Conservation (phyloP, 1,140 invertebrate genomes). For the Drosophila takahashii region DNA sequence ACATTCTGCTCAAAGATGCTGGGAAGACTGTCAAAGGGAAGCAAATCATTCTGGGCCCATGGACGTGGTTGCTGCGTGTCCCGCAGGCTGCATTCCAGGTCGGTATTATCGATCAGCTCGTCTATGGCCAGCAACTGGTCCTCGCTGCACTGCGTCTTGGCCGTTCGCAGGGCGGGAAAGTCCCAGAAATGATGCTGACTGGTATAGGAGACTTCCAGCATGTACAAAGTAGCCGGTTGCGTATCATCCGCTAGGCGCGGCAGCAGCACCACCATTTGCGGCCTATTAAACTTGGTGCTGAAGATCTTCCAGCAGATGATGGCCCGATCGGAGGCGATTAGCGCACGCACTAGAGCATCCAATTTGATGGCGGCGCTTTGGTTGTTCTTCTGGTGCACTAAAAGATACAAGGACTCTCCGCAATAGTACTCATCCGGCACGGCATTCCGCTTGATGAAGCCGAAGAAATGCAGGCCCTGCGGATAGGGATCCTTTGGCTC, state of each 20-base stretch:
- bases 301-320: constrained; percentile 80
- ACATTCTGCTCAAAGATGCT: constrained; percentile 75
- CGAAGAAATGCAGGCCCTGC: constrained; percentile 71
- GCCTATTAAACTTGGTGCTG: constrained; percentile 64
- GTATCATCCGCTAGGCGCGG: constrained; percentile 61
- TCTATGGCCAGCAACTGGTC: constrained; percentile 73
- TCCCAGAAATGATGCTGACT: constrained; percentile 77
- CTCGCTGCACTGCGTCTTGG: constrained; percentile 60
- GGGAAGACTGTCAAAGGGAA: constrained; percentile 68
- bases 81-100: constrained; percentile 54
- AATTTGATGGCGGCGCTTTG: constrained; percentile 64
- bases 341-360: constrained; percentile 69
- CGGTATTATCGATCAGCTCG: constrained; percentile 71
- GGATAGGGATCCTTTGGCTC: constrained; percentile 50
- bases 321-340: constrained; percentile 43
- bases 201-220: constrained; percentile 78
- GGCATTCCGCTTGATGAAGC: constrained; percentile 59
- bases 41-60: constrained; percentile 57
- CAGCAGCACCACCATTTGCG: constrained; percentile 68
- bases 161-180: constrained; percentile 64
- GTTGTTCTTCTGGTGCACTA: constrained; percentile 67
- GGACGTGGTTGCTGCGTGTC: constrained; percentile 55
- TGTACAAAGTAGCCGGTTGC: constrained; percentile 60
- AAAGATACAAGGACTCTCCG: constrained; percentile 69
- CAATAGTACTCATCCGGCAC: constrained; percentile 73